Base-by-base conservation (phyloP, 2,888 invertebrate genomes). In the Balanococcus diminutus region DNA sequence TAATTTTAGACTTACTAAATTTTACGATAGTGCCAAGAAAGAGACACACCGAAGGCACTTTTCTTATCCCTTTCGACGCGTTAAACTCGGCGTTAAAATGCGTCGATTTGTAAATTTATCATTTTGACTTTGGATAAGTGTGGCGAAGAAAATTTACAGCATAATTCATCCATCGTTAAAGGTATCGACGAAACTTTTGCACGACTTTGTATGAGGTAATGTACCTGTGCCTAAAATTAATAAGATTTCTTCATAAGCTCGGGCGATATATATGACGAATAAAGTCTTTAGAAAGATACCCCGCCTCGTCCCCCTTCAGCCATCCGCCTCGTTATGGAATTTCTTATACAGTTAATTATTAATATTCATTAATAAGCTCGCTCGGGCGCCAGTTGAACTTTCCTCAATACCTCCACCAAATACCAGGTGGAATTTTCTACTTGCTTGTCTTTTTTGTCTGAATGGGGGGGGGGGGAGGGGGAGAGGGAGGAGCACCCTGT, bases 291-390 rank as follows among this genome's bases (percentile, higher is more conserved):
- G 42, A 11, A 11, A 2, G 11, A 19, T 19, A 4, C 8, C 11
- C 22, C 56, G 22, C 9, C 22, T 56, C 46, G 8, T 8, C 6
- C 22, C 22, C 22, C 56, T 8, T 56, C 22, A 0, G n/a, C 1
- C 22, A 56, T 56, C 19, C 9, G 56, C 19, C 36, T 22, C 56
- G 42, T 42, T 42, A 11, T 56, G 22, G 1, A 1, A 22, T 56
- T 56, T 56, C 56, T 51, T 56, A 56, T 22, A 36, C 36, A 31
- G 31, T 72, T 72, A 72, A 72, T 72, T 72, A 72, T 72, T 72
- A 72, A 72, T 72, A 72, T 72, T 72, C 72, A 72, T 72, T 72
- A 72, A 72, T 79, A 36, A 79, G n/a, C n/a, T n/a, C 75, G 22
- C 22, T n/a, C n/a, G n/a, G 22, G 22, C 56, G 56, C 56, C 22